Evolutionary conservation across 2,797 vertebrate species (phyloP).

Genomic region (Enteromius fasciolatus): DNA sequence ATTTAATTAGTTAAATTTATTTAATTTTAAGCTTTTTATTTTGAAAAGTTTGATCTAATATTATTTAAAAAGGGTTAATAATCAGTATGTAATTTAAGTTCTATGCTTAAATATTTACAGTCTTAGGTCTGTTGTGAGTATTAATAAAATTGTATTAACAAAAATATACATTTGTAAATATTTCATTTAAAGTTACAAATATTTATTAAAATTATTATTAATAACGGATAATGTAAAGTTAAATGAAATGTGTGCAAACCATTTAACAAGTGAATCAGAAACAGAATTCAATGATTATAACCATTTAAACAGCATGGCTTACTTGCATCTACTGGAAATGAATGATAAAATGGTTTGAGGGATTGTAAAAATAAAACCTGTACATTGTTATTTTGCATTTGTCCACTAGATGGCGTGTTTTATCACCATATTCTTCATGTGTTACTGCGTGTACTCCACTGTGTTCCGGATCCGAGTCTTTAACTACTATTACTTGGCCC

Average conservation of each 20-base stretch:
- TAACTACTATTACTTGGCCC: slow-evolving; percentile 93
- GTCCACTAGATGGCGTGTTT: slow-evolving; percentile 89
- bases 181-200: no score
- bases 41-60: no score
- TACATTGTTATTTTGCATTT: slow-evolving; percentile 25
- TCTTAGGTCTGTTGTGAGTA: no score
- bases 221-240: no score
- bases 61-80: no score
- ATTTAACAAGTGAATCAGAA: background rate
- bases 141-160: no score
- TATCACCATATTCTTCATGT: slow-evolving; percentile 91
- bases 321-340: background rate
- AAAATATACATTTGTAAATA: no score
- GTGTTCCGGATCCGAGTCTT: slow-evolving; percentile 94
- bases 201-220: no score
- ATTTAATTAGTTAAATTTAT: no score
- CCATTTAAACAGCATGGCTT: background rate
- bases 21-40: no score
- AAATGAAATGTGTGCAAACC: background rate
- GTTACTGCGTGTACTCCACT: slow-evolving; percentile 93
- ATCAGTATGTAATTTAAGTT: background rate
- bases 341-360: background rate
- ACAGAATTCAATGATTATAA: background rate
- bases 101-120: background rate
- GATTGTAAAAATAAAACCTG: background rate